These are phyloP conservation scores for Tethea ocularis DNA, from an alignment of 2,888 invertebrate species.

Conservation along the genomic window DNA sequence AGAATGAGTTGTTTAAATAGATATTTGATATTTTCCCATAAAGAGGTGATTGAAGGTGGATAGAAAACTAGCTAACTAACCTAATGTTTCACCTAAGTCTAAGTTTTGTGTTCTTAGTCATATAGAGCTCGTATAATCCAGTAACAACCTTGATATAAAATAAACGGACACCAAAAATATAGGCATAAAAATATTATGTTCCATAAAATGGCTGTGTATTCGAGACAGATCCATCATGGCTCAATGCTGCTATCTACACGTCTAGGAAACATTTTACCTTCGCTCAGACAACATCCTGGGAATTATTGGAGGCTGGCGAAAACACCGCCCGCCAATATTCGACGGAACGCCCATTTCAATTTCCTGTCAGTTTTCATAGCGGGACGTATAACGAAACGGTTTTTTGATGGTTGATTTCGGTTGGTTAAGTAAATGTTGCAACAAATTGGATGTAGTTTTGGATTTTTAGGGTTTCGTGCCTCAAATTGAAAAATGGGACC, in stretches of 20 bases:
- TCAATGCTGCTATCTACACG: constrained; percentile 9
- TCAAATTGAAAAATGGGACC: too few species aligned
- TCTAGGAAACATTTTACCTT: constrained; percentile 31
- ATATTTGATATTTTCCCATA: too few species aligned
- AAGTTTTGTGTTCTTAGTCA: too few species aligned
- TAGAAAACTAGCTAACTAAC: too few species aligned
- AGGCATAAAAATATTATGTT: not conserved
- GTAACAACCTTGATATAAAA: not conserved
- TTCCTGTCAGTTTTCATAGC: constrained; percentile 71
- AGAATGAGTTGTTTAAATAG: too few species aligned
- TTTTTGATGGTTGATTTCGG: constrained; percentile 20
- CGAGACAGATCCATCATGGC: not conserved
- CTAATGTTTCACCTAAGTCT: too few species aligned
- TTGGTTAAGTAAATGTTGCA: not conserved
- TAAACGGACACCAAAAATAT: not conserved
- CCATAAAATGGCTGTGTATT: not conserved
- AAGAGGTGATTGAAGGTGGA: too few species aligned
- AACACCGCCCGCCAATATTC: constrained; percentile 64
- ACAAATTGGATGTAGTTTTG: too few species aligned
- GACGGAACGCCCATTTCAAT: constrained; percentile 76
- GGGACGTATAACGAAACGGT: constrained; percentile 41
- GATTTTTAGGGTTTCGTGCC: too few species aligned
- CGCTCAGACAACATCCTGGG: constrained; percentile 62
- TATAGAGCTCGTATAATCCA: not conserved
- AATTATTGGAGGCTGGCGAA: constrained; percentile 61